These are phyloP conservation scores for Istiophorus platypterus DNA, from an alignment of 2,113 vertebrate species.

Conservation along the genomic window DNA sequence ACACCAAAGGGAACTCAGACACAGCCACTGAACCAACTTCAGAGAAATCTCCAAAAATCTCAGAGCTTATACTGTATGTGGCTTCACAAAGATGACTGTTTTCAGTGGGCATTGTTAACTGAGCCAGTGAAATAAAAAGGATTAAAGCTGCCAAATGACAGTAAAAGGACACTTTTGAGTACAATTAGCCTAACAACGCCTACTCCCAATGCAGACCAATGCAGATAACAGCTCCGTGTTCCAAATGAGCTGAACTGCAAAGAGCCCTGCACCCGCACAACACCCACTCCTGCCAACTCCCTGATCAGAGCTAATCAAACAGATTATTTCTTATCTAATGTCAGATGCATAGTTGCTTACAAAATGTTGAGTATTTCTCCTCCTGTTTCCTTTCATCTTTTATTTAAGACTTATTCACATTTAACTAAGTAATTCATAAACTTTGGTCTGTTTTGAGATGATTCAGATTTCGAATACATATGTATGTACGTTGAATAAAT, in stretches of 20 bases:
- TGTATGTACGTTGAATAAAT: no score
- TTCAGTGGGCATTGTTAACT: constrained; percentile 46
- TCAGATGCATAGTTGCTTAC: constrained; percentile 50
- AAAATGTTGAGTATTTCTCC: constrained; percentile 28
- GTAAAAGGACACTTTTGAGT: constrained; percentile 64
- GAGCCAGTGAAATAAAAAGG: constrained; percentile 44
- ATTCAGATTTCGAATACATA: constrained; percentile 12
- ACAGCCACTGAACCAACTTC: constrained; percentile 59
- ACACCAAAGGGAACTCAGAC: constrained; percentile 44
- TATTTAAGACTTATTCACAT: constrained; percentile 22
- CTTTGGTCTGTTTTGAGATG: constrained; percentile 26
- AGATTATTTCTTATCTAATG: constrained; percentile 56
- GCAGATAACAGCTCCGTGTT: constrained; percentile 64
- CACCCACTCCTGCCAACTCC: constrained; percentile 60
- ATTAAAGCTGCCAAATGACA: constrained; percentile 67
- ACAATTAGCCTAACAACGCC: constrained; percentile 70
- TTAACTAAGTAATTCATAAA: neutral
- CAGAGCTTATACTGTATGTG: constrained; percentile 7
- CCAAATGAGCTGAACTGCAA: constrained; percentile 62
- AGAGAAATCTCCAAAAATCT: constrained; percentile 59
- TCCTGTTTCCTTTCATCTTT: constrained; percentile 22
- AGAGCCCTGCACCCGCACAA: constrained; percentile 57
- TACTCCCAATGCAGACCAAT: constrained; percentile 54
- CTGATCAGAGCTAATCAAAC: constrained; percentile 66
- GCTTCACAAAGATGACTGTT: constrained; percentile 36